A percentile compares a stretch with the other conserved stretches of the same genome.
phyloP scores from a whole-genome alignment of 2,113 vertebrate genomes.

The Thunnus maccoyii region DNA sequence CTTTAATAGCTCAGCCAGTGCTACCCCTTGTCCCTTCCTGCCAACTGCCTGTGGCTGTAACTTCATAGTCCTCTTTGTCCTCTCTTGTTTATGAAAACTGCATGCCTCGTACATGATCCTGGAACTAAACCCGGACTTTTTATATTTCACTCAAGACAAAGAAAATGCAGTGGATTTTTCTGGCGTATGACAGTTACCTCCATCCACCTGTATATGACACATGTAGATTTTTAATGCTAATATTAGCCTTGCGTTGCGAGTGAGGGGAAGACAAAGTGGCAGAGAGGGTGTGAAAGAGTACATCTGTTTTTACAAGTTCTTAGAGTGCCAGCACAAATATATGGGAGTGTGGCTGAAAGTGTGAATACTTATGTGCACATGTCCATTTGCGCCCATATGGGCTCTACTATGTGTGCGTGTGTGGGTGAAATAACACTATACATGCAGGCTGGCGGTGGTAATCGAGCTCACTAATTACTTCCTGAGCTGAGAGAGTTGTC shows the following conservation, averaged over 20 bases:
- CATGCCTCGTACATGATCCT: neutral
- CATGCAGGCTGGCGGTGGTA: constrained; percentile 58
- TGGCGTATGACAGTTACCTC: neutral
- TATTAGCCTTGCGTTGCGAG: neutral
- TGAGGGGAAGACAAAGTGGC: constrained; percentile 1
- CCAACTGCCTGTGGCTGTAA: constrained; percentile 43
- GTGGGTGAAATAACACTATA: constrained; percentile 51
- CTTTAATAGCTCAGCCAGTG: constrained; percentile 50
- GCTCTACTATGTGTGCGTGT: constrained; percentile 1
- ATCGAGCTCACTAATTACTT: constrained; percentile 81
- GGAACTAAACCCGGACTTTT: constrained; percentile 21
- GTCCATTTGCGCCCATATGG: constrained; percentile 46
- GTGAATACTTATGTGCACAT: constrained; percentile 28
- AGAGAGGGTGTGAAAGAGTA: constrained; percentile 24
- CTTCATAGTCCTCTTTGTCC: constrained; percentile 47
- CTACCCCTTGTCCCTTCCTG: constrained; percentile 30
- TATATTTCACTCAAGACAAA: neutral
- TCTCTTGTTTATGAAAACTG: constrained; percentile 21
- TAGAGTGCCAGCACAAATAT: constrained; percentile 33
- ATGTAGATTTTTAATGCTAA: neutral
- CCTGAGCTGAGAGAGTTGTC: constrained; percentile 79
- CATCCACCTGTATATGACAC: neutral
- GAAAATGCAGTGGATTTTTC: neutral
- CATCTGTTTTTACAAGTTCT: constrained; percentile 30
- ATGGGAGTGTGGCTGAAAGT: constrained; percentile 12